phyloP scores from a whole-genome alignment of 2,113 vertebrate species.

The Cavia aperea region DNA sequence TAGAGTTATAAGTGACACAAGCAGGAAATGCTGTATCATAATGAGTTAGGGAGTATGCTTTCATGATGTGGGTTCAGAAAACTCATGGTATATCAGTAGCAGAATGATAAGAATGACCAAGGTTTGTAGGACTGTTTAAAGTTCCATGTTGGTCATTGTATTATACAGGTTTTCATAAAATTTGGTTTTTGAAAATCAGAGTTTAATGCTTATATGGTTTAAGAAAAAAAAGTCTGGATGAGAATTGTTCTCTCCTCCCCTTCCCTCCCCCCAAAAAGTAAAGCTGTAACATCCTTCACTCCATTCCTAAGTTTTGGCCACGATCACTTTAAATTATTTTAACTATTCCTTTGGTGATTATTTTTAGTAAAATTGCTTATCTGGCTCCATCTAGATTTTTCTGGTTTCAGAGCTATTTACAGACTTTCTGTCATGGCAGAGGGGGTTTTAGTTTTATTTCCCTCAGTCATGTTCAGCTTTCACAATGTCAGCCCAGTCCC shows the following conservation, averaged over 20 bases:
- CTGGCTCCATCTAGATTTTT: background rate
- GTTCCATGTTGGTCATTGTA: background rate
- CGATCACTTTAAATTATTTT: background rate
- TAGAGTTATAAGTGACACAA: background rate
- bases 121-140: background rate
- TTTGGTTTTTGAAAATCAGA: conserved; percentile 11
- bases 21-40: background rate
- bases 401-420: background rate
- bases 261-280: background rate
- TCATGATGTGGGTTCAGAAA: conserved; percentile 14
- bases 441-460: background rate
- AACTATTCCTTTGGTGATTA: background rate
- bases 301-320: background rate
- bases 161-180: background rate
- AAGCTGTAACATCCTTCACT: background rate
- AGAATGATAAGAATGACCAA: background rate
- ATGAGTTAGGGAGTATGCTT: background rate
- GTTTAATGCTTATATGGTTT: background rate
- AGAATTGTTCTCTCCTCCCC: background rate
- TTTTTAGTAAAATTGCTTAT: background rate
- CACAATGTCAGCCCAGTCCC: too few species aligned
- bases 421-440: background rate
- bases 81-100: background rate
- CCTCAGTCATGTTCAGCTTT: background rate
- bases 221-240: background rate